These are phyloP conservation scores for Neodon shergylaensis DNA, from an alignment of 2,113 vertebrate genomes.

Conservation along the genomic window DNA sequence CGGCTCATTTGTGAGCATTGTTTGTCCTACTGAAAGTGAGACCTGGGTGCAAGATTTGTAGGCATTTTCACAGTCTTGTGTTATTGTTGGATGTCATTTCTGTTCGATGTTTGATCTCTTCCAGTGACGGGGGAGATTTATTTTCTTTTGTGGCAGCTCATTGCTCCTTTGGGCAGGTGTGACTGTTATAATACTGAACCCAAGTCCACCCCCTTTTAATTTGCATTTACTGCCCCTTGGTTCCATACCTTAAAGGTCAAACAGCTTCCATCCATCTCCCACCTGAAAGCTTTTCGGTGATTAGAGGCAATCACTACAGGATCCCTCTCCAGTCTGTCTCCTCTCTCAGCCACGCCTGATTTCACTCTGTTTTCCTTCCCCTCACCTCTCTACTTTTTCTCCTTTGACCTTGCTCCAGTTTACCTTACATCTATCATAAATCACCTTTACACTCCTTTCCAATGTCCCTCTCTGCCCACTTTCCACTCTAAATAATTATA, in stretches of 20 bases:
- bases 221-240: conserved; percentile 29
- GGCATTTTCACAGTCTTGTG: neutral
- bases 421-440: neutral
- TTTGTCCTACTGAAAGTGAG: too few relatives aligned
- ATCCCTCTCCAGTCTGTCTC: neutral
- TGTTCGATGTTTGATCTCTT: neutral
- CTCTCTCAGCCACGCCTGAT: conserved; percentile 9
- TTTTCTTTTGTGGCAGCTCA: neutral
- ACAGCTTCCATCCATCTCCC: conserved; percentile 42
- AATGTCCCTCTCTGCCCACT: neutral
- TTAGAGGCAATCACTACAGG: conserved; percentile 11
- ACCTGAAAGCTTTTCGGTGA: neutral
- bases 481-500: neutral
- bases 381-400: neutral
- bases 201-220: neutral
- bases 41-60: too few relatives aligned
- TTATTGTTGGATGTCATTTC: neutral
- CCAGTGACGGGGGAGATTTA: neutral
- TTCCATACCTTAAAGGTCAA: conserved; percentile 30
- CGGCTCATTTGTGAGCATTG: neutral
- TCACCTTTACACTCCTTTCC: neutral
- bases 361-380: conserved; percentile 28
- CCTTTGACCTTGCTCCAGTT: conserved; percentile 8
- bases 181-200: neutral
- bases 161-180: neutral